A percentile compares a stretch with the other conserved stretches of the same genome.
Conservation (phyloP, 2,113 vertebrate species). For the Corythornis vintsioides region DNA sequence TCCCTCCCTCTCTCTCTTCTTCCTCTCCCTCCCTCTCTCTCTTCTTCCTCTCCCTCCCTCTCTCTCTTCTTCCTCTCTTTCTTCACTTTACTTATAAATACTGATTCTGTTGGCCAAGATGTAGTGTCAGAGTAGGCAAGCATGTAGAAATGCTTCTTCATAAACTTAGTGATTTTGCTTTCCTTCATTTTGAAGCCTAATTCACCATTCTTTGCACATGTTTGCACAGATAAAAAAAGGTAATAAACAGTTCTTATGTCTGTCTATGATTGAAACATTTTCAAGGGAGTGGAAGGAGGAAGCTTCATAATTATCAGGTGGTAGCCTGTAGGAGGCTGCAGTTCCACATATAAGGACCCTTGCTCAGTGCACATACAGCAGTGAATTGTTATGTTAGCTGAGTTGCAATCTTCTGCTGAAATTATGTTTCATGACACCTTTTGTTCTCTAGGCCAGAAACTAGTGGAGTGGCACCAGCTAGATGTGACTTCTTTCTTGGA, state of each 20-base stretch:
- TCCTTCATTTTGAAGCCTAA: neutral
- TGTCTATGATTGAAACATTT: neutral
- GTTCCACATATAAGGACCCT: neutral
- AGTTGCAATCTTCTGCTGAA: neutral
- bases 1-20: no score
- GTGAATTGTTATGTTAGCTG: neutral
- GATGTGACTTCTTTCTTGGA: slow-evolving; percentile 97
- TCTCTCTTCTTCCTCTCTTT: neutral
- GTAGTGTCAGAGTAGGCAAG: neutral
- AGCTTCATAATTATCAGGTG: neutral
- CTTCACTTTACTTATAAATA: neutral
- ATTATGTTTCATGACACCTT: neutral
- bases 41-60: no score
- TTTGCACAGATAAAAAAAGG: neutral
- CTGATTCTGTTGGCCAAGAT: neutral
- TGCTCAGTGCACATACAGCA: neutral
- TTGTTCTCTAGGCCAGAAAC: slow-evolving; percentile 89
- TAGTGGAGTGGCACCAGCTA: slow-evolving; percentile 97
- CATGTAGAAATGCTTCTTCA: neutral
- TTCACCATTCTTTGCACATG: neutral
- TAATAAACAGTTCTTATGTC: neutral
- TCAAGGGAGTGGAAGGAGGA: neutral
- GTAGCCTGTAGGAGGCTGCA: neutral
- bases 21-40: no score
- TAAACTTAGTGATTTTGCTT: neutral